Evolutionary conservation across 2,113 vertebrate genomes (phyloP).

Genomic region (Cheilinus undulatus): DNA sequence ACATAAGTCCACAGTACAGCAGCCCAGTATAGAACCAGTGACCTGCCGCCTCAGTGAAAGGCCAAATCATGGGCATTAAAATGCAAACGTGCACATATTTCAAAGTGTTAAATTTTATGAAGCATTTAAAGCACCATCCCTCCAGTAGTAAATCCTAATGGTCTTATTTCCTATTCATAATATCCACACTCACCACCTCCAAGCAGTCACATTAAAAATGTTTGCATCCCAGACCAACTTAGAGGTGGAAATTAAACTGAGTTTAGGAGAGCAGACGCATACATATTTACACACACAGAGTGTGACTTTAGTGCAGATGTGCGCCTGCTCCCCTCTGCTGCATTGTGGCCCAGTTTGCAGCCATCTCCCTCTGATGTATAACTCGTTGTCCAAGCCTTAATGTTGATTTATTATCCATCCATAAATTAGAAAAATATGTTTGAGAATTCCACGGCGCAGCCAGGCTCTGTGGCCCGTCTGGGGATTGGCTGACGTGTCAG

Average conservation of each 20-base stretch:
- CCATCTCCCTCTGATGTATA: conserved; percentile 98
- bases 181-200: conserved; percentile 80
- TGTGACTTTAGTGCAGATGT: conserved; percentile 75
- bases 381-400: conserved; percentile 99
- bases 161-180: conserved; percentile 82
- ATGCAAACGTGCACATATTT: conserved; percentile 86
- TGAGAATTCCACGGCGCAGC: conserved; percentile 96
- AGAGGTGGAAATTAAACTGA: conserved; percentile 74
- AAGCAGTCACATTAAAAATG: conserved; percentile 80
- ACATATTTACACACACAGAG: conserved; percentile 47
- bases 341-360: conserved; percentile 94
- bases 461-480: conserved; percentile 96
- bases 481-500: conserved; percentile 99
- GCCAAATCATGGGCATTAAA: conserved; percentile 85
- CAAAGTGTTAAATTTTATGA: conserved; percentile 87
- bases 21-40: conserved; percentile 67
- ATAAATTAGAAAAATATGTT: conserved; percentile 99
- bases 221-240: conserved; percentile 79
- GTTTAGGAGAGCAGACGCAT: conserved; percentile 58
- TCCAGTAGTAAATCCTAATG: conserved; percentile 86
- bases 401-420: conserved; percentile 99
- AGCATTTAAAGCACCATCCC: conserved; percentile 85
- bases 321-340: conserved; percentile 80
- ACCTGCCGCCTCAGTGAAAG: conserved; percentile 83
- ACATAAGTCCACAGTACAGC: conserved; percentile 29